phyloP scores from a whole-genome alignment of 1,140 invertebrate species.

The Drosophila fuyamai region DNA sequence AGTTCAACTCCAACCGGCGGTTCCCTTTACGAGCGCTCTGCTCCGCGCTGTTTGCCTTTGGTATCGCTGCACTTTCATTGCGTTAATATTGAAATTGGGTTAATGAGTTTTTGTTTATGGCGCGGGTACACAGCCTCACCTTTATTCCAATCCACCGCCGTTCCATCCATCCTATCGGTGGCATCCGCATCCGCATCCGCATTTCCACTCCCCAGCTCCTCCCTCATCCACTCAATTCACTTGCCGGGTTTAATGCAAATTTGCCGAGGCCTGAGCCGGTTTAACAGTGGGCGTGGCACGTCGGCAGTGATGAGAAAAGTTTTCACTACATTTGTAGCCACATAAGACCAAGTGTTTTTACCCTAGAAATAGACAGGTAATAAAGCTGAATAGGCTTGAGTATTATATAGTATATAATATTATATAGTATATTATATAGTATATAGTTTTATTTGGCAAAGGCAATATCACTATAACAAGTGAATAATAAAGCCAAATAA shows the following conservation, averaged over 20 bases:
- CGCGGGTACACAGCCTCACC: conserved; percentile 23
- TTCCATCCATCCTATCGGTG: not conserved
- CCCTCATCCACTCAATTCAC: conserved; percentile 9
- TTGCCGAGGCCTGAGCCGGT: conserved; percentile 27
- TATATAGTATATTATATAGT: too few species aligned
- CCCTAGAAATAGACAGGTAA: too few species aligned
- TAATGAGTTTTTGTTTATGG: conserved; percentile 81
- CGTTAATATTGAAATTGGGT: conserved; percentile 79
- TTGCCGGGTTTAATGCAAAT: conserved; percentile 62
- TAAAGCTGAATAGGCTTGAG: too few species aligned
- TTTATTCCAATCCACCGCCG: conserved; percentile 13
- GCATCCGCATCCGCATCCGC: conserved; percentile 4
- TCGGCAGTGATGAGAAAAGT: conserved; percentile 9
- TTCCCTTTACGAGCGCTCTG: conserved; percentile 2
- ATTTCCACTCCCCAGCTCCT: conserved; percentile 35
- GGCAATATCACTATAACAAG: too few species aligned
- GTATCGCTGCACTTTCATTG: conserved; percentile 61
- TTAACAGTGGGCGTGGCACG: conserved; percentile 6
- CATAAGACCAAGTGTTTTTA: too few species aligned
- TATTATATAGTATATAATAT: too few species aligned
- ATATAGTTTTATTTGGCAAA: too few species aligned
- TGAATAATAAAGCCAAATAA: too few species aligned
- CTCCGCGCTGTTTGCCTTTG: conserved; percentile 50
- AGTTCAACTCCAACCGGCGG: not conserved
- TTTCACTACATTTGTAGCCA: not conserved